Conservation (phyloP, 2,888 invertebrate species). For the Drosophila acutilabella region DNA sequence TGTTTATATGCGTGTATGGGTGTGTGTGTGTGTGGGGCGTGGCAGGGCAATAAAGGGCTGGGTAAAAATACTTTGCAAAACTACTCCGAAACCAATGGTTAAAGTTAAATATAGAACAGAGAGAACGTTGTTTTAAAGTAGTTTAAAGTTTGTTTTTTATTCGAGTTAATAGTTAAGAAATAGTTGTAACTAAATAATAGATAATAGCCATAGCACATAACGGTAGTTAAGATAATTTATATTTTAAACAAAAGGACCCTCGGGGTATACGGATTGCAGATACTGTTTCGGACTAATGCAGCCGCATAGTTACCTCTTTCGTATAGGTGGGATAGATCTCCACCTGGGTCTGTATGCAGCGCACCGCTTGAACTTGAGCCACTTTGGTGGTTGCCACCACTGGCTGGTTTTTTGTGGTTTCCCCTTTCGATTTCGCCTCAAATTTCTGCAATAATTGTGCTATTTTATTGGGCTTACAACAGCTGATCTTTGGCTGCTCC, state of each 20-base stretch:
- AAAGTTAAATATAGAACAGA: slow-evolving; percentile 34
- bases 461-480: slow-evolving; percentile 76
- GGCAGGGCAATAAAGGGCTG: slow-evolving; percentile 21
- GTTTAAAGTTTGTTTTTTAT: slow-evolving; percentile 49
- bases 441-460: slow-evolving; percentile 82
- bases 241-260: slow-evolving; percentile 14
- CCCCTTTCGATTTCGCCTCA: slow-evolving; percentile 66
- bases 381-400: slow-evolving; percentile 62
- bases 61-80: slow-evolving; percentile 15
- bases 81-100: slow-evolving; percentile 54
- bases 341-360: slow-evolving; percentile 83
- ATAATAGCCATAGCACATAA: slow-evolving; percentile 37
- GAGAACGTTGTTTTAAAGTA: slow-evolving; percentile 17
- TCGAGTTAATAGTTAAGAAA: slow-evolving; percentile 70
- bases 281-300: slow-evolving; percentile 59
- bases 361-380: slow-evolving; percentile 82
- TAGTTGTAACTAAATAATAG: slow-evolving; percentile 41
- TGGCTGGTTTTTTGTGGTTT: slow-evolving; percentile 13
- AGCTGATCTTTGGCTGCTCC: slow-evolving; percentile 16
- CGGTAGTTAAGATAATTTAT: slow-evolving; percentile 1
- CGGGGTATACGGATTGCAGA: neutral
- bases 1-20: slow-evolving; percentile 20
- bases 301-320: slow-evolving; percentile 85
- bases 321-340: slow-evolving; percentile 85
- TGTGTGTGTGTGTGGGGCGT: slow-evolving; percentile 17